Conservation (phyloP, 1,140 invertebrate species). For the Eubasilissa regina region DNA sequence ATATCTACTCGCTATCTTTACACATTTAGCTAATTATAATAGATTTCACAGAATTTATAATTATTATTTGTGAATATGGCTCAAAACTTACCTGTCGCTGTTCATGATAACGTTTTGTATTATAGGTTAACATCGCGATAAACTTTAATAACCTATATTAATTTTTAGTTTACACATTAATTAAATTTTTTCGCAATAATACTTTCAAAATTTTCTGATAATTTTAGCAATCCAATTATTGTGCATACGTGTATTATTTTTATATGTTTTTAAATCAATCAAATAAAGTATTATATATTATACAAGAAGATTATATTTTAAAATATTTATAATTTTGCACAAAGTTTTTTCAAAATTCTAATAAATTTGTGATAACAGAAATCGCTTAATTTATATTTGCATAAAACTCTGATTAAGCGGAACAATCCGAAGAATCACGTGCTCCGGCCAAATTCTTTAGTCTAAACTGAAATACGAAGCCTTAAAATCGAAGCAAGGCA, state of each 20-base stretch:
- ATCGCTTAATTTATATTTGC: background rate
- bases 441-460: slow-evolving; percentile 11
- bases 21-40: no score
- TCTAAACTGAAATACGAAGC: slow-evolving; percentile 4
- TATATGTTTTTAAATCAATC: background rate
- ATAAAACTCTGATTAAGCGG: background rate
- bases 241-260: background rate
- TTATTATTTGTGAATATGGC: no score
- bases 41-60: no score
- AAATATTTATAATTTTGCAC: no score
- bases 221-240: background rate
- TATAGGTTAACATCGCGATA: slow-evolving; percentile 35
- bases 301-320: background rate
- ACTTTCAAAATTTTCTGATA: background rate
- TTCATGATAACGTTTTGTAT: slow-evolving; percentile 32
- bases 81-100: slow-evolving; percentile 39
- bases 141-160: background rate
- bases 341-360: no score
- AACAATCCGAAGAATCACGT: background rate
- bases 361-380: no score
- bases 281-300: background rate
- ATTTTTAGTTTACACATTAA: background rate
- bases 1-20: no score
- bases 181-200: background rate
- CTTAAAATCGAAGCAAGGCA: slow-evolving; percentile 10